Base-by-base conservation (phyloP, 2,888 invertebrate genomes). In the Tetragnatha montana region DNA sequence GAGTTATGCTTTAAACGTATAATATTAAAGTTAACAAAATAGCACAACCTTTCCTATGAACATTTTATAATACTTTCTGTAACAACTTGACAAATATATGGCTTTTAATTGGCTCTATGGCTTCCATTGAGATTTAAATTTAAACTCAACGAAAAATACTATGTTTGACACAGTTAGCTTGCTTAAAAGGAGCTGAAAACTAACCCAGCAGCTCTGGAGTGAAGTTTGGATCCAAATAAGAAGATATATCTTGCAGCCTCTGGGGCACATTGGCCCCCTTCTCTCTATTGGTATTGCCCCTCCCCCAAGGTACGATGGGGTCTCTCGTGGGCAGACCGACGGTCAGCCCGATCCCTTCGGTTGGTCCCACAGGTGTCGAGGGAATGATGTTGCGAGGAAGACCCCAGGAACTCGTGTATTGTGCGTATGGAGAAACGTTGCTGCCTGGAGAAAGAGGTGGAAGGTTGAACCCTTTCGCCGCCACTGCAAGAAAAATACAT, bases 201-300 rank as follows among this genome's bases (percentile, higher is more conserved):
- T 83, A 70, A 90, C 90, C 90, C 60, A 90, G 22, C 49, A 90
- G 51, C 70, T 90, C 90, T 35, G 90, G 90, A 21, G 90, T 90
- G 79, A 90, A 90, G 75, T 90, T 90, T 12, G 90, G 90, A 82
- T 90, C 90, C 50, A 90, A 81, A 49, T 90, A 90, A 7, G 90
- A 90, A 14, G 90, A 90, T 51, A 90, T 87, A 81, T 90, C 90
- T 60, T 90, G 90, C 69, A 90, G 47, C 35, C 90, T 47, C 12
- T 90, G 90, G n/a, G 88, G 84, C 60, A 83, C 83, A 68, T 8
- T 81, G 14, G 80, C 85, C 51, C 85, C 90, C 19, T 86, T 86
- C 49, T 87, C 90, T 19, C 85, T 74, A 17, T 81, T 74, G 3
- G 83, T 84, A 49, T 81, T 84, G 7, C 89, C 89, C 19, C 90